These are phyloP conservation scores for Tolypeutes matacus DNA, from an alignment of 2,797 vertebrate genomes.

Conservation along the genomic window DNA sequence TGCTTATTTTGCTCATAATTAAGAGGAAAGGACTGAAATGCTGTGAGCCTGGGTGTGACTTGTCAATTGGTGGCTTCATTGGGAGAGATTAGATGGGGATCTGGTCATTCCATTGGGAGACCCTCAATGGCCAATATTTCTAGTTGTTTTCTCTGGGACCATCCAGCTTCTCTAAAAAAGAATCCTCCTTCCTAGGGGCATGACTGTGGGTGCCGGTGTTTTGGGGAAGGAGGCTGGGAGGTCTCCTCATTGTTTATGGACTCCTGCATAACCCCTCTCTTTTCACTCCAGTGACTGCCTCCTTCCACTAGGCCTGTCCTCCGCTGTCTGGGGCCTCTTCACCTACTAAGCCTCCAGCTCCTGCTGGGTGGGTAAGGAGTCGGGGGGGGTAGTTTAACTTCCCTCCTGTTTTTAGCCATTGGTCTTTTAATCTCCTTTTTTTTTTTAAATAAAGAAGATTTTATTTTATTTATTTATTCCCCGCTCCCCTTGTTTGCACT, in stretches of 20 bases:
- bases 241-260: not conserved
- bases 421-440: too few species aligned
- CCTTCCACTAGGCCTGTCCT: not conserved
- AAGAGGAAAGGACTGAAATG: not conserved
- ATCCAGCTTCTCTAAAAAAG: not conserved
- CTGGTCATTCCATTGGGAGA: not conserved
- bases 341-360: not conserved
- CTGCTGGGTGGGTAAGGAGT: accelerated
- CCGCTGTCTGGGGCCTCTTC: not conserved
- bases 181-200: accelerated
- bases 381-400: not conserved
- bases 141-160: not conserved
- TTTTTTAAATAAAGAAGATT: too few species aligned
- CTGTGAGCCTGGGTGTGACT: not conserved
- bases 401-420: not conserved
- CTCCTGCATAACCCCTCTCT: not conserved
- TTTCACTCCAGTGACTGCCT: not conserved
- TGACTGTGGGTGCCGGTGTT: not conserved
- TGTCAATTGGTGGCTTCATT: not conserved
- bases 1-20: not conserved
- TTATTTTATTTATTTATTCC: too few species aligned
- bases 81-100: not conserved
- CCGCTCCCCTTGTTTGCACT: too few species aligned
- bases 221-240: not conserved
- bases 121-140: not conserved